Evolutionary conservation across 2,113 vertebrate genomes (phyloP), one percentile per base, ranked within the genome.

Genomic region (Pelusios castaneus): DNA sequence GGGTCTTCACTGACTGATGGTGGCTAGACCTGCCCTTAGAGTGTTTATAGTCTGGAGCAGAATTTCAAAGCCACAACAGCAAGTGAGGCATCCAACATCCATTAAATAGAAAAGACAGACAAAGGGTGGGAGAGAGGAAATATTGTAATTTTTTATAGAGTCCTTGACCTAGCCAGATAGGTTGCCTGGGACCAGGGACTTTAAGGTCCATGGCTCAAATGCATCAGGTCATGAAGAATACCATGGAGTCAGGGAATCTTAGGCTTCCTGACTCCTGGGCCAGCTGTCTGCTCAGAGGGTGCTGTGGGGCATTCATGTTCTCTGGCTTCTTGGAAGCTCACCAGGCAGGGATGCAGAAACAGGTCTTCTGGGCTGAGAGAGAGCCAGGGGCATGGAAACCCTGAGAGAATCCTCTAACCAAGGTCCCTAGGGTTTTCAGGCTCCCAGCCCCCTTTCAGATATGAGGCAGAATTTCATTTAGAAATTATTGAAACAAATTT

Each of bases 401-500:
- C 17, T 38, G 63, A 70, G 8, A 70, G 19, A 8, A 38, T 22
- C 29, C 29, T 29, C 29, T 60, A 63, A 31, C 31, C 60, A 34
- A 14, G 16, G 13, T 29, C 60, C 60, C 60, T n/a, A 31, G 14
- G 7, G 31, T 29, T 63, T 34, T 12, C 29, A 60, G 29, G 58
- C 58, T 34, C 14, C 58, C 29, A 31, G 60, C 31, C n/a, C 60
- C 17, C 34, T 67, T 67, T 67, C 63, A 67, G 31, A 34, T 8
- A 3, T 34, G 13, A 67, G 63, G 8, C 34, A 67, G 63, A 93
- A 96, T 94, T 93, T 91, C 79, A 95, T 85, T 85, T 87, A 77
- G 86, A 85, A 90, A 77, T 56, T 92, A 83, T 43, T 92, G 88
- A 94, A 91, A 77, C 84, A 34, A 67, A n/a, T 10, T 22, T 81